Evolutionary conservation across 2,797 vertebrate genomes (phyloP).

Genomic region (Neosalanx taihuensis): DNA sequence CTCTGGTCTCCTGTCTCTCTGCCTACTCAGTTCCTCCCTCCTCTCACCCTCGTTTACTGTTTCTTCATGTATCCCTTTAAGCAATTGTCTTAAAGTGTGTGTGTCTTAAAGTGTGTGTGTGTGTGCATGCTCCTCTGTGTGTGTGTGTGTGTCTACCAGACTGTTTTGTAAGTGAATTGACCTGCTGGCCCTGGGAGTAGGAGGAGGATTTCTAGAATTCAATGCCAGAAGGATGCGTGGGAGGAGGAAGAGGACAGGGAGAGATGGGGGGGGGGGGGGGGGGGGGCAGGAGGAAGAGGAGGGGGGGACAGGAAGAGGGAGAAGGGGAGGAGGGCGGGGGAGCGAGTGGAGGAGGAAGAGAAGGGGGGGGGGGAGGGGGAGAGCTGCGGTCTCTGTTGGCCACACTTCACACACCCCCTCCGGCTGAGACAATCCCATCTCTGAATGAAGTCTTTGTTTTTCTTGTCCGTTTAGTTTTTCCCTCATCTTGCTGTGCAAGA

Average conservation of each 20-base stretch:
- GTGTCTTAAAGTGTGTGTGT: constrained; percentile 21
- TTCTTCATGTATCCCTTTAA: too few species aligned
- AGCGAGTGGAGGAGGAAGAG: constrained; percentile 17
- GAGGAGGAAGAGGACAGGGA: constrained; percentile 45
- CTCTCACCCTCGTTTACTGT: constrained; percentile 45
- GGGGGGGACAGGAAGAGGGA: not conserved
- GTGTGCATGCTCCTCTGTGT: constrained; percentile 41
- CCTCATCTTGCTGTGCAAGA: too few species aligned
- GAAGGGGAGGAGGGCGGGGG: not conserved
- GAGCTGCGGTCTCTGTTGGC: not conserved
- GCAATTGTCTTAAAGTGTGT: constrained; percentile 20
- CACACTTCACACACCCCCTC: not conserved
- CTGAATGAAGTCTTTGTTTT: constrained; percentile 44
- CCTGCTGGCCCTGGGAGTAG: constrained; percentile 50
- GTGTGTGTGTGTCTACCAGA: not conserved
- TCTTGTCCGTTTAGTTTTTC: constrained; percentile 40
- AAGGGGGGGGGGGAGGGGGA: not conserved
- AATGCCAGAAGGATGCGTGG: constrained; percentile 31
- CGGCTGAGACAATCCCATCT: not conserved
- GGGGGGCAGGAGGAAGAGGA: constrained; percentile 43
- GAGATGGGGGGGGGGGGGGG: constrained; percentile 22
- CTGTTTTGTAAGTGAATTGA: constrained; percentile 58
- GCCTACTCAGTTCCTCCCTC: constrained; percentile 50
- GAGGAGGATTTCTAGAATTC: constrained; percentile 57
- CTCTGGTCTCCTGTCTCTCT: constrained; percentile 51